Percentiles rank a stretch among this genome's conserved stretches.
Evolutionary conservation across 2,888 invertebrate genomes (phyloP).

Genomic region (Gasteruption jaculator): DNA sequence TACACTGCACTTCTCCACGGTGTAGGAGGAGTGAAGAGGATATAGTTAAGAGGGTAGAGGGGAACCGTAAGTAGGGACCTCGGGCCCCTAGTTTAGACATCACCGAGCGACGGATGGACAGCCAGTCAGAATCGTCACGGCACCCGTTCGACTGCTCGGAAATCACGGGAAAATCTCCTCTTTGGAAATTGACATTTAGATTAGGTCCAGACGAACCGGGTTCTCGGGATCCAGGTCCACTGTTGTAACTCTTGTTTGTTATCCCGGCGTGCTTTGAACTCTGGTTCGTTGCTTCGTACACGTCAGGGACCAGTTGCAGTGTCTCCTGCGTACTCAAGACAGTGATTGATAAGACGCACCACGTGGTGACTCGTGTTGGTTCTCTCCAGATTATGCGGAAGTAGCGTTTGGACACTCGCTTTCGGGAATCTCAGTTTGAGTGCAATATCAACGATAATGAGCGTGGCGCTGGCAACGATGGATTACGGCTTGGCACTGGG

Average conservation of each 20-base stretch:
- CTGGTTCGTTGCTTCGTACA: too few species aligned
- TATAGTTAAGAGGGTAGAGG: conserved; percentile 22
- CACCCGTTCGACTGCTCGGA: conserved; percentile 48
- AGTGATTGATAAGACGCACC: too few species aligned
- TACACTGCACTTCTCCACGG: conserved; percentile 38
- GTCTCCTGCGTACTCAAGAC: too few species aligned
- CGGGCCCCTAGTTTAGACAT: conserved; percentile 51
- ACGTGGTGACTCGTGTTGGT: too few species aligned
- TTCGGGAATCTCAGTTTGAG: not conserved
- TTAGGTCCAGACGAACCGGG: not conserved
- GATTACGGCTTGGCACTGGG: conserved; percentile 36
- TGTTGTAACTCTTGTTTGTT: too few species aligned
- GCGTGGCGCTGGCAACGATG: conserved; percentile 42
- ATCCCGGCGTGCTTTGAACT: too few species aligned
- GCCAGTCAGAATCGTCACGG: conserved; percentile 52
- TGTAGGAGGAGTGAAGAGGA: conserved; percentile 44
- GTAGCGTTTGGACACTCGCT: not conserved
- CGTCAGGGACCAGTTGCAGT: too few species aligned
- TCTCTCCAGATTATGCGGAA: too few species aligned
- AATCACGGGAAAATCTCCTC: conserved; percentile 39
- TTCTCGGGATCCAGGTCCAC: too few species aligned
- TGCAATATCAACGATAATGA: too few species aligned
- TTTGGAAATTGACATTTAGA: too few species aligned
- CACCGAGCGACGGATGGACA: conserved; percentile 52
- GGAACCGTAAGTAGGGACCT: conserved; percentile 47